Conservation (phyloP, 2,888 invertebrate genomes). For the Drosophila diplacantha region DNA sequence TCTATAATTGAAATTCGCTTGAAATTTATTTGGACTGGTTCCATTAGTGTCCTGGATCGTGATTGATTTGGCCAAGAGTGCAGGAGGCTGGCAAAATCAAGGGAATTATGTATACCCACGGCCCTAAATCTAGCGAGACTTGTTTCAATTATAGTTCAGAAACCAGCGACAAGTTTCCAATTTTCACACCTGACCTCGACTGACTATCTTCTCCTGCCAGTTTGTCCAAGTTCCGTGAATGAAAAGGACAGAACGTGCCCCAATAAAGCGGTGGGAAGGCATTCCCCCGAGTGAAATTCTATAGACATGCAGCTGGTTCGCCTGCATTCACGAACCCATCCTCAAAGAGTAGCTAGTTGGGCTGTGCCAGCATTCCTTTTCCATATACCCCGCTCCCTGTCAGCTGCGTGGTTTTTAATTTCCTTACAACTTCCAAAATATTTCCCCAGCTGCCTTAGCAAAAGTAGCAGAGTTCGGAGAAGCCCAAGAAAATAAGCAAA, state of each 20-base stretch:
- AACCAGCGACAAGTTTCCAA: constrained; percentile 3
- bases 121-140: not conserved
- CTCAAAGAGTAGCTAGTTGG: not conserved
- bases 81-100: not conserved
- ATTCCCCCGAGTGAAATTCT: constrained; percentile 1
- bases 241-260: not conserved
- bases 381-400: not conserved
- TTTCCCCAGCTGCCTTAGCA: constrained; percentile 2
- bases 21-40: constrained; percentile 12
- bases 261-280: not conserved
- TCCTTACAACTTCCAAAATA: constrained; percentile 13
- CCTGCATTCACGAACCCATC: not conserved
- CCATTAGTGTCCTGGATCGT: constrained; percentile 10
- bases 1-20: constrained; percentile 61
- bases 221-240: not conserved
- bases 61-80: constrained; percentile 13
- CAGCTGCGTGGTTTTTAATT: constrained; percentile 24
- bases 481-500: constrained; percentile 10
- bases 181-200: constrained; percentile 2
- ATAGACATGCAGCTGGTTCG: constrained; percentile 5
- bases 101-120: not conserved
- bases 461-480: constrained; percentile 1
- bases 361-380: not conserved
- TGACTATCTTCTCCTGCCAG: not conserved
- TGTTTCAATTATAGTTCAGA: not conserved